Evolutionary conservation across 2,797 vertebrate species (phyloP).

Genomic region (Phoxinus dragarum): DNA sequence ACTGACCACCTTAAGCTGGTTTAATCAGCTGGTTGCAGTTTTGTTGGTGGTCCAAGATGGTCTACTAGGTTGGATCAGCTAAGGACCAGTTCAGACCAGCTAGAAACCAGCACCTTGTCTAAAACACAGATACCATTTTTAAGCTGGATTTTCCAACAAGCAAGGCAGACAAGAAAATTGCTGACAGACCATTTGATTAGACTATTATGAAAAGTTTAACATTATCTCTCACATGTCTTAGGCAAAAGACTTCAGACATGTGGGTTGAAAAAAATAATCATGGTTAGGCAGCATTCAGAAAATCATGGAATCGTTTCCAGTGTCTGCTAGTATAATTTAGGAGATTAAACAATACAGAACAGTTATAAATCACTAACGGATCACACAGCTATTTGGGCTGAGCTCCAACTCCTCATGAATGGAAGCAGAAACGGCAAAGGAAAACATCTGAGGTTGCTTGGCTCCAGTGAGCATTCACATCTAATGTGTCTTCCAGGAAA

Average conservation of each 20-base stretch:
- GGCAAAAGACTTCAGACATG: constrained; percentile 28
- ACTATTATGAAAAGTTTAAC: constrained; percentile 27
- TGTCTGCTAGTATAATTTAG: constrained; percentile 61
- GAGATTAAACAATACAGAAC: constrained; percentile 61
- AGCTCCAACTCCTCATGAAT: constrained; percentile 57
- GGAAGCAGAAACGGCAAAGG: constrained; percentile 60
- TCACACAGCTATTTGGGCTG: constrained; percentile 60
- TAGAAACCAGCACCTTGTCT: not conserved
- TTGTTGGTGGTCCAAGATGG: not conserved
- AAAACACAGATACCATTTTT: not conserved
- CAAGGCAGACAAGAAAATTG: constrained; percentile 10
- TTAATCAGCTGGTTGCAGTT: not conserved
- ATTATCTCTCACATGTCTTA: constrained; percentile 31
- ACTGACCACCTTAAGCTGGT: not conserved
- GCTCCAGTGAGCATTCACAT: constrained; percentile 59
- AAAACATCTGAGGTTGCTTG: constrained; percentile 61
- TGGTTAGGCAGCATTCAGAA: constrained; percentile 55
- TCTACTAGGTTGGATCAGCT: not conserved
- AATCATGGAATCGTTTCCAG: constrained; percentile 51
- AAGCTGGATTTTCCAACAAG: not conserved
- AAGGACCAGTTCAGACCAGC: not conserved
- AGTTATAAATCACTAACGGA: constrained; percentile 61
- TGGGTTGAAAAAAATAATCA: constrained; percentile 44
- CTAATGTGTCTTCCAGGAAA: constrained; percentile 64
- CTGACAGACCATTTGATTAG: constrained; percentile 27